phyloP scores from a whole-genome alignment of 2,888 invertebrate genomes.

The Baronia brevicornis region DNA sequence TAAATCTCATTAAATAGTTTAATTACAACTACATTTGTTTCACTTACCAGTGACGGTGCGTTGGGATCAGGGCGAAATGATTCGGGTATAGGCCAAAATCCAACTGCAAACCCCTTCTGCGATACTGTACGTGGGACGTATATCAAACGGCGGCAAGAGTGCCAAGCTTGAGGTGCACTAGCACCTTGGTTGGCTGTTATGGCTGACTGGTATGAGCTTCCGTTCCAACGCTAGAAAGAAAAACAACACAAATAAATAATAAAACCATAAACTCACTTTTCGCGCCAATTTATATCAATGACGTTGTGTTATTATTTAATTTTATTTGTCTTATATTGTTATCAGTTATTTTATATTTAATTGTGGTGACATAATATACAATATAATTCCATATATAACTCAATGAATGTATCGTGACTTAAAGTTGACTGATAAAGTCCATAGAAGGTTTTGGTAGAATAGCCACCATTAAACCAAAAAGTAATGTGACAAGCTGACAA shows the following conservation, averaged over 20 bases:
- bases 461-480: no score
- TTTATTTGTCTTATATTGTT: no score
- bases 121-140: slow-evolving; percentile 94
- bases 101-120: slow-evolving; percentile 93
- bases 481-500: no score
- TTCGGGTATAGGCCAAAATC: slow-evolving; percentile 99
- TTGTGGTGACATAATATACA: no score
- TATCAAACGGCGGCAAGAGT: slow-evolving; percentile 89
- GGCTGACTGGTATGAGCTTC: slow-evolving; percentile 51
- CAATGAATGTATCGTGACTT: no score
- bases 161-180: slow-evolving; percentile 85
- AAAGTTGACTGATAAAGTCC: no score
- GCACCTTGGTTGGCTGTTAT: slow-evolving; percentile 50
- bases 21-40: slow-evolving; percentile 10
- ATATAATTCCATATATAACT: no score
- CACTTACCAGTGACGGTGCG: slow-evolving; percentile 83
- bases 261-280: background rate
- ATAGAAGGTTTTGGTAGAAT: no score
- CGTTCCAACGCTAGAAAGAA: slow-evolving; percentile 61
- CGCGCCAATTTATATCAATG: background rate
- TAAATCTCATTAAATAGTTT: no score
- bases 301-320: no score
- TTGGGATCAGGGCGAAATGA: slow-evolving; percentile 97
- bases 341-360: no score
- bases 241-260: slow-evolving; percentile 12